A percentile compares a stretch with the other conserved stretches of the same genome.
Conservation (phyloP, 2,113 vertebrate genomes). For the Tenebrosternarchus preto region DNA sequence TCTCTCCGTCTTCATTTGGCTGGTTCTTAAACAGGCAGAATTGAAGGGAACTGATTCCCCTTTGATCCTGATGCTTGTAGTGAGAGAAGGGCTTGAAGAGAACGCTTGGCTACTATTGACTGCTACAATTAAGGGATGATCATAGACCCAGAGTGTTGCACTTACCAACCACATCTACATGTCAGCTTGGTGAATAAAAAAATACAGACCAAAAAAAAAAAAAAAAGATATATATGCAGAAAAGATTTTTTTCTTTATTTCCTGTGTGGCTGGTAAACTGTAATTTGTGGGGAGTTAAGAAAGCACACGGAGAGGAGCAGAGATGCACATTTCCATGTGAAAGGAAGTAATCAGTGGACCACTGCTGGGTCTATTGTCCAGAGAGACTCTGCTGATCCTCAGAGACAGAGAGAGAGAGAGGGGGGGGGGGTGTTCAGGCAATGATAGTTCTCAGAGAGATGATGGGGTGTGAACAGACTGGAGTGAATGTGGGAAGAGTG, state of each 20-base stretch:
- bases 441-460: conserved; percentile 17
- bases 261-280: conserved; percentile 95
- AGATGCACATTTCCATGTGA: conserved; percentile 98
- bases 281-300: conserved; percentile 86
- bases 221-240: conserved; percentile 76
- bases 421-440: conserved; percentile 25
- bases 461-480: conserved; percentile 28
- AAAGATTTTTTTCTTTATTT: conserved; percentile 74
- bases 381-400: conserved; percentile 88
- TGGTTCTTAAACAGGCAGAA: conserved; percentile 83
- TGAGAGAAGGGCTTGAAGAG: conserved; percentile 96
- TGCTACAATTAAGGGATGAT: conserved; percentile 99
- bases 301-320: conserved; percentile 92
- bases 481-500: background rate
- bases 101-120: conserved; percentile 98
- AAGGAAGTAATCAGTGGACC: conserved; percentile 98
- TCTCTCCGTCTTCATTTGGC: conserved; percentile 77
- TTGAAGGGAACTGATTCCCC: conserved; percentile 86
- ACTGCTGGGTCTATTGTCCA: conserved; percentile 97
- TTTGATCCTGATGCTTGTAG: conserved; percentile 94
- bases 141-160: conserved; percentile 91
- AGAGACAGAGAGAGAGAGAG: conserved; percentile 70
- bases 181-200: conserved; percentile 92
- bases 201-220: conserved; percentile 44
- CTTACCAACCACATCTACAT: conserved; percentile 99